phyloP scores from a whole-genome alignment of 2,888 invertebrate genomes.

The Dicyrtoma fusca region DNA sequence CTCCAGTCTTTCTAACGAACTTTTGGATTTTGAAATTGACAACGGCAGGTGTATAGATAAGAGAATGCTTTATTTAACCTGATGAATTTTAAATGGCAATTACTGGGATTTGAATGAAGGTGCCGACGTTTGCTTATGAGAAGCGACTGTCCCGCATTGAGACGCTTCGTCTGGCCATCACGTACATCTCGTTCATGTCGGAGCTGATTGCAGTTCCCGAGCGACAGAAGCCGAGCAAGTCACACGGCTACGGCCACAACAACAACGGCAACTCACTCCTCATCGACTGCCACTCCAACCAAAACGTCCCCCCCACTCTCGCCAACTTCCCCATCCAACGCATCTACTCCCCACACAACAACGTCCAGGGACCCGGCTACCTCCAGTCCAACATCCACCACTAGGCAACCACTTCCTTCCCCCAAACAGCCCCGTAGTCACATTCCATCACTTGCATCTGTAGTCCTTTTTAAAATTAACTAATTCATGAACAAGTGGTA shows the following conservation, averaged over 20 bases:
- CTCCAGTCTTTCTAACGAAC: no score
- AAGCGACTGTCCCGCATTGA: slow-evolving; percentile 93
- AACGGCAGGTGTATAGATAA: no score
- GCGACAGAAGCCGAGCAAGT: slow-evolving; percentile 19
- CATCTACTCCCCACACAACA: slow-evolving; percentile 36
- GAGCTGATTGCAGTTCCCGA: slow-evolving; percentile 68
- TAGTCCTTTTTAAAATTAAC: no score
- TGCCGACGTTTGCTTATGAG: slow-evolving; percentile 96
- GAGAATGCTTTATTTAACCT: no score
- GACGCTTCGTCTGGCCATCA: slow-evolving; percentile 89
- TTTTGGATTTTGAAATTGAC: no score
- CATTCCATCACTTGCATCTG: no score
- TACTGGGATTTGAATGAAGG: slow-evolving; percentile 58
- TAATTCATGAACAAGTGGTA: no score
- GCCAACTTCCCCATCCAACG: slow-evolving; percentile 35
- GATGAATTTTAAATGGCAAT: no score
- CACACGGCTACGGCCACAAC: background rate
- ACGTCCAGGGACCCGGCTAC: slow-evolving; percentile 11
- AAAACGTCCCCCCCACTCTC: slow-evolving; percentile 40
- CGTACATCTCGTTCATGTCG: slow-evolving; percentile 95
- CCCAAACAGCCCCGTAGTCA: no score
- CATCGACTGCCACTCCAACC: slow-evolving; percentile 38
- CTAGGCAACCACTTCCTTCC: slow-evolving; percentile 6
- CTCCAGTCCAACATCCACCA: slow-evolving; percentile 34
- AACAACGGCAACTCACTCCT: slow-evolving; percentile 19